phyloP scores from a whole-genome alignment of 2,113 vertebrate species.

The Spea bombifrons region DNA sequence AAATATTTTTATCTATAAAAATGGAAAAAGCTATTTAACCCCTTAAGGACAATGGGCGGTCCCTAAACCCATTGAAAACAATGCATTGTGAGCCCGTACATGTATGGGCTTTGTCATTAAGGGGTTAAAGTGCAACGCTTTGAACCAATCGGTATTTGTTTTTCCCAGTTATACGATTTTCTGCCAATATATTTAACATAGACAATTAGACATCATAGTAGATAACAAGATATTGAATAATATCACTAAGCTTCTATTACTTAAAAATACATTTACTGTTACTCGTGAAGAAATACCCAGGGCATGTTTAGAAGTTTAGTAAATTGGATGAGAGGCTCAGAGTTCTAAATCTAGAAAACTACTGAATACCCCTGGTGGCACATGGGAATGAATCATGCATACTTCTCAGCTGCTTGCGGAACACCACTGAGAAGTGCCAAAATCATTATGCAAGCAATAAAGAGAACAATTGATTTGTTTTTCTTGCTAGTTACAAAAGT shows the following conservation, averaged over 20 bases:
- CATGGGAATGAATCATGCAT: conserved; percentile 44
- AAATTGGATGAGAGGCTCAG: conserved; percentile 19
- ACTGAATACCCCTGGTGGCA: conserved; percentile 38
- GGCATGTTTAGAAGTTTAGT: conserved; percentile 27
- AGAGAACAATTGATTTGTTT: conserved; percentile 42
- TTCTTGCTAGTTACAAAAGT: conserved; percentile 33
- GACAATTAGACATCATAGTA: too few relatives aligned
- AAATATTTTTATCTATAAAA: too few relatives aligned
- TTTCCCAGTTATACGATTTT: too few relatives aligned
- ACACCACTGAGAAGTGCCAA: conserved; percentile 40
- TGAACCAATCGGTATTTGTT: too few relatives aligned
- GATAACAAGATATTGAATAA: too few relatives aligned
- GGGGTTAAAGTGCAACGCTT: too few relatives aligned
- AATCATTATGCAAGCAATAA: conserved; percentile 38
- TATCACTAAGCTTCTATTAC: background rate
- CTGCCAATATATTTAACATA: too few relatives aligned
- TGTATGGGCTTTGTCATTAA: too few relatives aligned
- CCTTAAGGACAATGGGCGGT: too few relatives aligned
- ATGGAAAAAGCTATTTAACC: too few relatives aligned
- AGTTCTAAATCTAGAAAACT: conserved; percentile 30
- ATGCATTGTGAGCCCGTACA: too few relatives aligned
- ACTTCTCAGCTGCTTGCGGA: conserved; percentile 37
- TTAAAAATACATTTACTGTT: background rate
- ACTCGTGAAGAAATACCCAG: conserved; percentile 11
- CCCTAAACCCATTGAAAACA: too few relatives aligned